phyloP scores from a whole-genome alignment of 2,113 vertebrate species.

The Ceuthmochares aereus region DNA sequence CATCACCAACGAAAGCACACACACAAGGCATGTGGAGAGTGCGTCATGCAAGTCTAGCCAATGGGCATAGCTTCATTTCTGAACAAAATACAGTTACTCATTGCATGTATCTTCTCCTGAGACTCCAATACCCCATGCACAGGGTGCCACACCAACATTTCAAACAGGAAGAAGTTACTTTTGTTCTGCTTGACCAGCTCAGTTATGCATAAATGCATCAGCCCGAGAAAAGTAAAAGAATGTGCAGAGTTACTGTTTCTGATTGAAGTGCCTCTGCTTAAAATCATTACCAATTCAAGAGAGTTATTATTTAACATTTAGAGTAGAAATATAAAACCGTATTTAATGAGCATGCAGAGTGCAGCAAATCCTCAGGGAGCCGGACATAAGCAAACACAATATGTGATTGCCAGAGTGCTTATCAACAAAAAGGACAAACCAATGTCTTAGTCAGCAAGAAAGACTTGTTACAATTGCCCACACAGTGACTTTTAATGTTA shows the following conservation, averaged over 20 bases:
- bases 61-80: background rate
- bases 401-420: background rate
- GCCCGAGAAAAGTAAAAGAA: background rate
- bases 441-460: background rate
- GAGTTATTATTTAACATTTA: background rate
- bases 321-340: background rate
- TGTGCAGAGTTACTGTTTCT: background rate
- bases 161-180: background rate
- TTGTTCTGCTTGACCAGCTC: background rate
- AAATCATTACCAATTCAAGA: background rate
- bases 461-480: background rate
- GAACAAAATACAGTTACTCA: conserved; percentile 19
- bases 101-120: background rate
- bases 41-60: conserved; percentile 32
- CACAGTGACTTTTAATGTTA: background rate
- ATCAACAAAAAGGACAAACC: background rate
- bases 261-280: background rate
- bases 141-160: background rate
- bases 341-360: background rate
- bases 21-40: conserved; percentile 5
- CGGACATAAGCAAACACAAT: background rate
- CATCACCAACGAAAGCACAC: conserved; percentile 23
- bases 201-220: background rate
- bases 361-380: background rate
- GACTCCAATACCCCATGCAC: background rate